Evolutionary conservation across 2,888 invertebrate species (phyloP).

Genomic region (Tricholauxania praeusta): DNA sequence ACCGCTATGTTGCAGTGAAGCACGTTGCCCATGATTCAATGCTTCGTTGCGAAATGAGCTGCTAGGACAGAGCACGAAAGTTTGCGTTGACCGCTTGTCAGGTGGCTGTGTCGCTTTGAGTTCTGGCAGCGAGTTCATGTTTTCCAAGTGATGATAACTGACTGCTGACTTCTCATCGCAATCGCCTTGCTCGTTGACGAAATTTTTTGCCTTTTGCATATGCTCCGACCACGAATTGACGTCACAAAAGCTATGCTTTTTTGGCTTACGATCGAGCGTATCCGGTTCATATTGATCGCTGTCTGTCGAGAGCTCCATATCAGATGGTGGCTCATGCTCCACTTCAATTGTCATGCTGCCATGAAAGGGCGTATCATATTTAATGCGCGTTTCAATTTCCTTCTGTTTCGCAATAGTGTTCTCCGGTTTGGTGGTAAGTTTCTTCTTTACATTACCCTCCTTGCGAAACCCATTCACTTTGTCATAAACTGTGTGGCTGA

Average conservation of each 20-base stretch:
- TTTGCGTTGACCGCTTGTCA: conserved; percentile 54
- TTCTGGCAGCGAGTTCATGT: conserved; percentile 47
- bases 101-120: background rate
- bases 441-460: conserved; percentile 64
- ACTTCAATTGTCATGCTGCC: conserved; percentile 88
- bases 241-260: conserved; percentile 70
- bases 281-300: conserved; percentile 89
- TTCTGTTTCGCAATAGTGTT: conserved; percentile 53
- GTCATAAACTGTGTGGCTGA: conserved; percentile 79
- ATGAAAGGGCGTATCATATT: conserved; percentile 74
- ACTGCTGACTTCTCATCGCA: conserved; percentile 42
- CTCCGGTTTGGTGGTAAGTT: conserved; percentile 48
- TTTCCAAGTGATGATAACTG: conserved; percentile 52
- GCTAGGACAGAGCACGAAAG: conserved; percentile 76
- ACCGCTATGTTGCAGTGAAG: too few relatives aligned
- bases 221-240: conserved; percentile 70
- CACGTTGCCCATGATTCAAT: too few relatives aligned
- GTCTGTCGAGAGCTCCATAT: conserved; percentile 73
- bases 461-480: conserved; percentile 65
- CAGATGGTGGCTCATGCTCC: conserved; percentile 83
- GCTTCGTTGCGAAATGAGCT: conserved; percentile 77
- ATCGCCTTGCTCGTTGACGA: conserved; percentile 12
- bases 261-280: conserved; percentile 84
- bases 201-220: conserved; percentile 61
- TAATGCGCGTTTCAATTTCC: conserved; percentile 68